Base-by-base conservation (phyloP, 2,888 invertebrate genomes). In the Caenorhabditis sp. region DNA sequence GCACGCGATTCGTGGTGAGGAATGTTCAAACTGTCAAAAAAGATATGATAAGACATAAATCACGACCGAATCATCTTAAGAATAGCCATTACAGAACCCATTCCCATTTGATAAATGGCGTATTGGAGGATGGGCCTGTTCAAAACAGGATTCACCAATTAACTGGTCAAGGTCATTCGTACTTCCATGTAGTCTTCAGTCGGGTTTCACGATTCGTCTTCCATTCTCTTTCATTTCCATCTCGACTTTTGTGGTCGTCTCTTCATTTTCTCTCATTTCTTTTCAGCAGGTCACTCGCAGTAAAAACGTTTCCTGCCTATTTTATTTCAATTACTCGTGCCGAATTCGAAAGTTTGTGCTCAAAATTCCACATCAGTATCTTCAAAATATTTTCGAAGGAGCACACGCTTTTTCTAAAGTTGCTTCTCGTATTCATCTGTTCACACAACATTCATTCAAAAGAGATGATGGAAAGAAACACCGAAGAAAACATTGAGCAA, bases 161-260 rank as follows among this genome's bases (percentile, higher is more conserved):
- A 51, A 26, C 74, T 28, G 54, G 74, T 66, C 75, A 75, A 74
- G 74, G 74, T 74, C 56, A 64, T 22, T 8, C 49, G 24, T 73
- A 49, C 61, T 38, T 61, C 49, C 24, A 24, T 41, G 10, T 63
- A 38, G 51, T 54, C 28, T 41, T 41, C 56, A 56, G 5, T 38
- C 22, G 31, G 5, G 41, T 41, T 63, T 63, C 22, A 44, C 41
- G 24, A 22, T 44, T 28, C 31, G 8, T 28, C 7, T 51, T 16
- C 38, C 35, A 41, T 61, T 76, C 26, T 8, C 14, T 35, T 44
- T 75, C 56, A 28, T 26, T 70, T 58, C 31, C 16, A 31, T 10
- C 28, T 31, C 54, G 12, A 56, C 6, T 28, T n/a, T 61, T 38
- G 3, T 14, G 19, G 44, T 61, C 22, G 44, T 56, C 24, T 26